Evolutionary conservation across 2,888 invertebrate species (phyloP).

Genomic region (Odontothrips loti): DNA sequence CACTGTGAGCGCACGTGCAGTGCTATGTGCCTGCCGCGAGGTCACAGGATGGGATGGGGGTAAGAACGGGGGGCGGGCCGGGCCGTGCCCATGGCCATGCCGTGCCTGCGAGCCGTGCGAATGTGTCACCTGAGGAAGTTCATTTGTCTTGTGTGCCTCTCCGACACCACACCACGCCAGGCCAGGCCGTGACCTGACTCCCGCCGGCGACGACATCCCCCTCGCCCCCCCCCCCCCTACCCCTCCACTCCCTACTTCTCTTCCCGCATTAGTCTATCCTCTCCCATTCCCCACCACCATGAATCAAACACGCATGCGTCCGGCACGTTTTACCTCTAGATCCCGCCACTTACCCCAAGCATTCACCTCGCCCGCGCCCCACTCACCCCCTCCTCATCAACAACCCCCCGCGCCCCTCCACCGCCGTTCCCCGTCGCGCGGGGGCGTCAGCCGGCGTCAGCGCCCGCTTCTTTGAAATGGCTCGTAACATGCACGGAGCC

Average conservation of each 20-base stretch:
- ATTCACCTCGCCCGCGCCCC: not conserved
- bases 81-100: not conserved
- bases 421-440: not conserved
- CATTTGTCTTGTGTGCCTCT: not conserved
- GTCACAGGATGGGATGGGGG: not conserved
- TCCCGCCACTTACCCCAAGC: not conserved
- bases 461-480: constrained; percentile 16
- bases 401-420: not conserved
- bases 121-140: constrained; percentile 10
- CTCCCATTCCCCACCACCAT: not conserved
- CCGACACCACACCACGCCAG: too few species aligned
- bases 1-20: too few species aligned
- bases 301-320: not conserved
- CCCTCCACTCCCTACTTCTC: not conserved
- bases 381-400: not conserved
- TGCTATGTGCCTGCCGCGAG: too few species aligned
- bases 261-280: not conserved
- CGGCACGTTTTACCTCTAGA: not conserved
- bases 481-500: constrained; percentile 11
- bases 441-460: not conserved
- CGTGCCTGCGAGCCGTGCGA: not conserved
- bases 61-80: not conserved
- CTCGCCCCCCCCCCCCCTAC: not conserved
- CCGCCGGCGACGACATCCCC: not conserved
- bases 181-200: too few species aligned